Conservation (phyloP, 2,888 invertebrate species). For the Orthosia gracilis region DNA sequence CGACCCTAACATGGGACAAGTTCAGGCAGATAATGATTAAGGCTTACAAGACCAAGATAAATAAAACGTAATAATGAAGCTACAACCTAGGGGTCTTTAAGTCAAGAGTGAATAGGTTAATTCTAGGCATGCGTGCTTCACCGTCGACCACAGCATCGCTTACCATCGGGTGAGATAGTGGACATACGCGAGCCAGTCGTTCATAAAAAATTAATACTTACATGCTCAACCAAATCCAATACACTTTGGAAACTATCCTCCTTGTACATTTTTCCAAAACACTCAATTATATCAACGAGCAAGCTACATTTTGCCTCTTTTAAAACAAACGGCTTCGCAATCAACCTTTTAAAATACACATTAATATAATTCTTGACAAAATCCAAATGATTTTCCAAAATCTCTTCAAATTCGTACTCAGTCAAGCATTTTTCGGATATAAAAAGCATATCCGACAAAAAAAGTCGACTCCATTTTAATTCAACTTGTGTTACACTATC, state of each 20-base stretch:
- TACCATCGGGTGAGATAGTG: too few species aligned
- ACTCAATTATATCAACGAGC: slow-evolving; percentile 71
- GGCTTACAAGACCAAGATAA: too few species aligned
- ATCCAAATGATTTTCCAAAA: slow-evolving; percentile 60
- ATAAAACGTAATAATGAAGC: too few species aligned
- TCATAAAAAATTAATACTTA: slow-evolving; percentile 58
- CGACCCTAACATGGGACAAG: too few species aligned
- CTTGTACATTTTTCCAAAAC: slow-evolving; percentile 62
- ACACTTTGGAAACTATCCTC: slow-evolving; percentile 63
- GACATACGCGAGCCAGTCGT: too few species aligned
- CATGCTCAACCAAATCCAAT: slow-evolving; percentile 73
- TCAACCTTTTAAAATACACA: slow-evolving; percentile 55
- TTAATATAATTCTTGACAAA: slow-evolving; percentile 60
- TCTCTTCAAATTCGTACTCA: slow-evolving; percentile 58
- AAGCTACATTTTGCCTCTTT: slow-evolving; percentile 36
- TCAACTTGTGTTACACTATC: not conserved
- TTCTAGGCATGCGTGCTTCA: too few species aligned
- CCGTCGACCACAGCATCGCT: too few species aligned
- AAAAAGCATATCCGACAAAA: slow-evolving; percentile 68
- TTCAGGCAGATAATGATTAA: too few species aligned
- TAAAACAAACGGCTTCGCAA: slow-evolving; percentile 28
- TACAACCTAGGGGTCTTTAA: too few species aligned
- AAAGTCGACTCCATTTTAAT: slow-evolving; percentile 40
- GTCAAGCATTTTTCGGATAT: slow-evolving; percentile 68
- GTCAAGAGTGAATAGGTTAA: too few species aligned